Base-by-base conservation (phyloP, 2,797 vertebrate genomes). In the Telmatherina bonti region DNA sequence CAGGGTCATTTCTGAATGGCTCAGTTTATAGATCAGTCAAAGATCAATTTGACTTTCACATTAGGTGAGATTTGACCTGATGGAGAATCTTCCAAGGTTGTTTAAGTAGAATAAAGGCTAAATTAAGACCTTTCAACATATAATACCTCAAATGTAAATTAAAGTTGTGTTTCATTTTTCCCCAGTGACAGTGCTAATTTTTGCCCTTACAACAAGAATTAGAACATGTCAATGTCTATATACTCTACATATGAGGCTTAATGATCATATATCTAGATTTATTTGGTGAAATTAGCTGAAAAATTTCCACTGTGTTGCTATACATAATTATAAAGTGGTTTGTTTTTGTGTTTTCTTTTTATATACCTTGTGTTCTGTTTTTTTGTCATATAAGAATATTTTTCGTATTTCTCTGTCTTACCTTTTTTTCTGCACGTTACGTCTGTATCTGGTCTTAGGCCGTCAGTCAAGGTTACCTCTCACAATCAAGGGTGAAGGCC, bases 381-480 rank as follows among this genome's bases (percentile, higher is more conserved):
- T 52, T 52, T 2, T 18, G 5, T 18, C 38, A 41, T 41, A 16
- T 41, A 41, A 41, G 15, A 7, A 41, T 41, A 18, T 18, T 18
- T 41, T 41, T 6, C 2, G n/a, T 18, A 18, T 41, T 18, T 41
- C 36, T 38, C 26, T 74, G 45, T 68, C 47, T 67, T 29, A 54
- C 57, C 58, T 33, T 69, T 31, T 62, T 15, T 59, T 47, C 15
- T 67, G 7, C 16, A 74, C 31, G 15, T n/a, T 70, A 61, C 77
- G 8, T 55, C 26, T 78, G 41, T 82, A 27, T 72, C 27, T 75
- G 80, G 78, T 29, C 57, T 2, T 55, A 99, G 97, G 96, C 13
- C 74, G 85, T 52, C 94, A 95, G 78, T 88, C 83, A 27, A 90
- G 93, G 3, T 82, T 98, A 62, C 93, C 95, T 5, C 93, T 99